Percentiles rank a stretch among this genome's conserved stretches.
phyloP scores from a whole-genome alignment of 2,113 vertebrate genomes.

The Edolisoma coerulescens region DNA sequence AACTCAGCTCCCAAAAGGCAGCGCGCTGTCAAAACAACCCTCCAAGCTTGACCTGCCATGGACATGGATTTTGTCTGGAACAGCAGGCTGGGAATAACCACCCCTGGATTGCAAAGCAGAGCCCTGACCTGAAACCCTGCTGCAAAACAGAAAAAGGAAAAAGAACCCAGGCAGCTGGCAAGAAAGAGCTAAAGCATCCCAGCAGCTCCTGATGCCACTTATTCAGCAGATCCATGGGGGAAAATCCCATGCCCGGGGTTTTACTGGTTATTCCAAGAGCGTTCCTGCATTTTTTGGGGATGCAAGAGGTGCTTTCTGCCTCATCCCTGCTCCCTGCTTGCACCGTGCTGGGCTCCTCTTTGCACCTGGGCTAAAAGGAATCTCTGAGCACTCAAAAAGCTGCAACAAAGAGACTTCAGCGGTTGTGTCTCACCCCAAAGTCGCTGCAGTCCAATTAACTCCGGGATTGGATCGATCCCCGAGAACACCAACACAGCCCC shows the following conservation, averaged over 20 bases:
- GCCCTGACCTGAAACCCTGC: neutral
- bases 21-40: neutral
- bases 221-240: neutral
- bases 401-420: neutral
- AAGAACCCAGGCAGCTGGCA: neutral
- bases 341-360: neutral
- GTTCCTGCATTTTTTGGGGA: neutral
- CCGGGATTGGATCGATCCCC: fast-evolving
- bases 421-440: neutral
- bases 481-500: neutral
- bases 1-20: neutral
- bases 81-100: neutral
- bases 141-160: neutral
- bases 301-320: neutral
- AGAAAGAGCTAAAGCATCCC: neutral
- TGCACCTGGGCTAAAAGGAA: neutral
- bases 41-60: fast-evolving
- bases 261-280: neutral
- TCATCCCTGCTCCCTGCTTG: neutral
- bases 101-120: neutral
- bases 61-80: neutral
- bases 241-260: neutral
- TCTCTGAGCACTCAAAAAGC: neutral
- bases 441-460: neutral
- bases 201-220: neutral